Conservation (phyloP, 2,113 vertebrate genomes). For the Uria lomvia region DNA sequence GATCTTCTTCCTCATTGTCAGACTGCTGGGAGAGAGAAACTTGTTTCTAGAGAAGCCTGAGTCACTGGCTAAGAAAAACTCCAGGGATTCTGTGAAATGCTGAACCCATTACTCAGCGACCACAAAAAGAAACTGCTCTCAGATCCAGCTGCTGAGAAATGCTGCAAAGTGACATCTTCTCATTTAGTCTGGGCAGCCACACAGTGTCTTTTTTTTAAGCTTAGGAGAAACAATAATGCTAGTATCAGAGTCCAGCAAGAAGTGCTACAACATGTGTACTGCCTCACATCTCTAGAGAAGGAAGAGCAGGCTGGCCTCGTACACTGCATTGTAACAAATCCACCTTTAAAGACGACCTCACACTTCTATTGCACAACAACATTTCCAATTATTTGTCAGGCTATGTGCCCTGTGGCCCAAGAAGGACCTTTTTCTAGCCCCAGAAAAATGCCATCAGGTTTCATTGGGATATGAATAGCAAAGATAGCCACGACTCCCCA, state of each 20-base stretch:
- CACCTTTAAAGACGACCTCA: background rate
- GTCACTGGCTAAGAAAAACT: background rate
- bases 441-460: background rate
- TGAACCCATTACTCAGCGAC: background rate
- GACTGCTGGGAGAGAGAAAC: background rate
- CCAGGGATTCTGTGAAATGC: background rate
- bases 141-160: background rate
- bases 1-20: background rate
- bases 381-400: background rate
- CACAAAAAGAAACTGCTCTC: background rate
- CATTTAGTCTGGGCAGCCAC: background rate
- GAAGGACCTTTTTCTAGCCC: background rate
- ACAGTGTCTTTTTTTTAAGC: background rate
- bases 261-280: background rate
- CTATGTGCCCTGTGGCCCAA: background rate
- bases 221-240: background rate
- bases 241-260: background rate
- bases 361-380: background rate
- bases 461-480: background rate
- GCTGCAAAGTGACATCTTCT: background rate
- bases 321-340: background rate
- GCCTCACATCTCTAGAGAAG: background rate
- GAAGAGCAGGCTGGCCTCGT: background rate
- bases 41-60: background rate
- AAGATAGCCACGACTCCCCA: background rate